Base-by-base conservation (phyloP, 2,797 vertebrate genomes). In the Aselliscus stoliczkanus region DNA sequence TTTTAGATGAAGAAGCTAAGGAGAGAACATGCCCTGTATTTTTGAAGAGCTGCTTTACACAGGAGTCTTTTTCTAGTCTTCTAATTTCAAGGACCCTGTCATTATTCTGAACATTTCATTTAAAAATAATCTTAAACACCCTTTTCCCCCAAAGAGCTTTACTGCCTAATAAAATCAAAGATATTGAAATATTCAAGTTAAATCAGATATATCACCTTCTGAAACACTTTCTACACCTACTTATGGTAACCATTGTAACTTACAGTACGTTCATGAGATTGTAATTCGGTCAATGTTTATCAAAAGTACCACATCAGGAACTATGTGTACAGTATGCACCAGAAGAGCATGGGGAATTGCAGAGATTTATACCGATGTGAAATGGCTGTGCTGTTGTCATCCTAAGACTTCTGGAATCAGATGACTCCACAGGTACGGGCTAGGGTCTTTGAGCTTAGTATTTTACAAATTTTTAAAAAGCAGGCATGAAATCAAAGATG, bases 51-150 rank as follows among this genome's bases (percentile, higher is more conserved):
- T 88, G 56, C 56, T 90, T 95, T 85, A 90, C 13, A 95, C 7
- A 65, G 73, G 20, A 93, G 70, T 93, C 76, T 90, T 94, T 88
- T 72, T 83, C 81, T n/a, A 81, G 79, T 85, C 58, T 94, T 94
- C 64, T 23, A 88, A 31, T 95, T 95, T 95, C 37, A 77, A 82
- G 21, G 60, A 90, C 85, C 81, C 65, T 95, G 39, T 90, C 86
- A 88, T 90, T 94, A 92, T 79, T 87, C 34, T n/a, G 34, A 85
- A 90, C 34, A 73, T 88, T 52, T 94, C 95, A 95, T 90, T 97
- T 90, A 93, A 94, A 97, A 94, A 90, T 95, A 88, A 94, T 96
- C 47, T 47, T 47, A 47, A 47, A 47, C 65, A 85, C 54, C 62
- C 58, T 93, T 95, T 82, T 50, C 39, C 29, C 54, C 58, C n/a